Evolutionary conservation across 2,888 invertebrate genomes (phyloP).

Genomic region (Fragum sueziense): DNA sequence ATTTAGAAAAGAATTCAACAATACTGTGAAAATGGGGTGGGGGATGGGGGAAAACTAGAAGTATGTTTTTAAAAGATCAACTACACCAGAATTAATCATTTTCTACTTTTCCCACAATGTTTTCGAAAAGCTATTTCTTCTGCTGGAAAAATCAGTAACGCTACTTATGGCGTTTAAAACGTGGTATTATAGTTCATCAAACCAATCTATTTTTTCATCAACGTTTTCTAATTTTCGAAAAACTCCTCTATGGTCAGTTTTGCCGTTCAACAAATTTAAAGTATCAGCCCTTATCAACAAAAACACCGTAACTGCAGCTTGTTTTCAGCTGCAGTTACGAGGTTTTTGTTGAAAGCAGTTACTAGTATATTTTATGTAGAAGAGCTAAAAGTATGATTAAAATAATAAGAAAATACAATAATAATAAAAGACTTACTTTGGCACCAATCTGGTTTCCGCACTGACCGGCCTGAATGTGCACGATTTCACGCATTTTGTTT

Average conservation of each 20-base stretch:
- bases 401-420: background rate
- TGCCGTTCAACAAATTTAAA: background rate
- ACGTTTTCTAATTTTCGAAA: background rate
- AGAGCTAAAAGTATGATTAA: background rate
- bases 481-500: conserved; percentile 19
- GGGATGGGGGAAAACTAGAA: background rate
- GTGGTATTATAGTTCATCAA: background rate
- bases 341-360: background rate
- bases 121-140: background rate
- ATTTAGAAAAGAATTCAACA: background rate
- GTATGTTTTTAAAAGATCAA: background rate
- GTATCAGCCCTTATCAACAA: background rate
- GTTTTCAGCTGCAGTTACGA: background rate
- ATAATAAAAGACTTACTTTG: background rate
- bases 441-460: conserved; percentile 23
- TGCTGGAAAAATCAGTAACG: background rate
- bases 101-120: background rate
- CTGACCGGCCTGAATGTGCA: conserved; percentile 16
- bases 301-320: background rate
- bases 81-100: background rate
- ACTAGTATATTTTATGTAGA: background rate
- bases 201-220: background rate
- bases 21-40: background rate
- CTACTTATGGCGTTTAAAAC: background rate
- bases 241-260: no score